phyloP scores from a whole-genome alignment of 2,888 invertebrate genomes.

The Miltochrista miniata region DNA sequence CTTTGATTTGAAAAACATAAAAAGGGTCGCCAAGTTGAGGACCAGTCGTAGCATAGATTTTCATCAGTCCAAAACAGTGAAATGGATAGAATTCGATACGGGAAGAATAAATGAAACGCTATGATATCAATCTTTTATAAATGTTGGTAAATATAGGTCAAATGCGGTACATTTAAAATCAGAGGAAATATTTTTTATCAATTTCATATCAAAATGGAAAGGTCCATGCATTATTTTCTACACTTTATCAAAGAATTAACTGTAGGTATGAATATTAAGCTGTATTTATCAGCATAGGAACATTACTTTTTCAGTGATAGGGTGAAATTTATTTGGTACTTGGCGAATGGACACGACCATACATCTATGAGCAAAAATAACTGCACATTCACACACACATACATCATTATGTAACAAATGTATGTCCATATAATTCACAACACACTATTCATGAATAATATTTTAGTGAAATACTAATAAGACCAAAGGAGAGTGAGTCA shows the following conservation, averaged over 20 bases:
- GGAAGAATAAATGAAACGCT: constrained; percentile 60
- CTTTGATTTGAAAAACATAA: too few relatives aligned
- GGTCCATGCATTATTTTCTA: constrained; percentile 80
- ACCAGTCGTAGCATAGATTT: too few relatives aligned
- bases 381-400: not conserved
- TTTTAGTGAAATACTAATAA: not conserved
- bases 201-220: constrained; percentile 82
- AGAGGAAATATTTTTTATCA: constrained; percentile 78
- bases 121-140: constrained; percentile 80
- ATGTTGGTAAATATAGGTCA: constrained; percentile 83
- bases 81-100: not conserved
- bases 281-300: constrained; percentile 72
- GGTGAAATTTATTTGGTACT: constrained; percentile 30
- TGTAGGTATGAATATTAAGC: constrained; percentile 53
- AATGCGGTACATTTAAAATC: constrained; percentile 82
- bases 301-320: constrained; percentile 61
- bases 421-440: too few relatives aligned
- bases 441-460: too few relatives aligned
- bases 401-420: not conserved
- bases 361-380: not conserved
- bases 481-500: not conserved
- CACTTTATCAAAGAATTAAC: constrained; percentile 67
- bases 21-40: too few relatives aligned
- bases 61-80: too few relatives aligned
- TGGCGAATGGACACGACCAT: not conserved